Conservation (phyloP, 2,888 invertebrate species). For the Morpho deidamia region DNA sequence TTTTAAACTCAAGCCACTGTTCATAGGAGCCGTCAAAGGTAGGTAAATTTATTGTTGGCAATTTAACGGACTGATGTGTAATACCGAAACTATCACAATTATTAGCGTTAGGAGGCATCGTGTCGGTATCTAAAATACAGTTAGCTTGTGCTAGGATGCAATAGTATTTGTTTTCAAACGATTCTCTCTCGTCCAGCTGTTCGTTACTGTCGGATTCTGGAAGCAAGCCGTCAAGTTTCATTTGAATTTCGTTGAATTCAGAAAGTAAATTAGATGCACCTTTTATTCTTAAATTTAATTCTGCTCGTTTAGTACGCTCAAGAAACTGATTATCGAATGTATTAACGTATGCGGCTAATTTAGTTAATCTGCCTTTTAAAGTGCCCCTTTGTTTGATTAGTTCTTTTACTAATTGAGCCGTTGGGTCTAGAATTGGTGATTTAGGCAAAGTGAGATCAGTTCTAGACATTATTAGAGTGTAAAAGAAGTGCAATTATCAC, state of each 20-base stretch:
- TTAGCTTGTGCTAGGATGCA: too few species aligned
- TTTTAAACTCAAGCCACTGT: too few species aligned
- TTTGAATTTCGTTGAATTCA: too few species aligned
- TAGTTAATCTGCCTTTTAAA: background rate
- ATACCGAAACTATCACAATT: background rate
- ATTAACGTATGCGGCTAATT: background rate
- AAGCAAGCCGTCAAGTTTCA: too few species aligned
- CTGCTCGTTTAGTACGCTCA: background rate
- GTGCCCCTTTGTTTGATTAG: background rate
- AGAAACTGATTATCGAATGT: background rate
- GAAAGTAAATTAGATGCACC: too few species aligned
- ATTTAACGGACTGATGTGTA: constrained; percentile 1
- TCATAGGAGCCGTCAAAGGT: too few species aligned
- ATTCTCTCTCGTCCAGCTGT: too few species aligned
- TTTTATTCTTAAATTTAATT: background rate
- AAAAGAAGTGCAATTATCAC: too few species aligned
- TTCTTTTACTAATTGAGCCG: background rate
- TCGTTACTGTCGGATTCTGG: too few species aligned
- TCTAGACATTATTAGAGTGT: too few species aligned
- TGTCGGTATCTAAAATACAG: background rate
- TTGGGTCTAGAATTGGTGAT: background rate
- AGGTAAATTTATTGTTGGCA: too few species aligned
- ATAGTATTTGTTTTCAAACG: too few species aligned
- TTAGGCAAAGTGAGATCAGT: background rate
- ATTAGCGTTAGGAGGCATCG: background rate